Percentiles rank a stretch among this genome's conserved stretches.
phyloP scores from a whole-genome alignment of 1,140 invertebrate genomes.

The Aphelinus atriplicis region DNA sequence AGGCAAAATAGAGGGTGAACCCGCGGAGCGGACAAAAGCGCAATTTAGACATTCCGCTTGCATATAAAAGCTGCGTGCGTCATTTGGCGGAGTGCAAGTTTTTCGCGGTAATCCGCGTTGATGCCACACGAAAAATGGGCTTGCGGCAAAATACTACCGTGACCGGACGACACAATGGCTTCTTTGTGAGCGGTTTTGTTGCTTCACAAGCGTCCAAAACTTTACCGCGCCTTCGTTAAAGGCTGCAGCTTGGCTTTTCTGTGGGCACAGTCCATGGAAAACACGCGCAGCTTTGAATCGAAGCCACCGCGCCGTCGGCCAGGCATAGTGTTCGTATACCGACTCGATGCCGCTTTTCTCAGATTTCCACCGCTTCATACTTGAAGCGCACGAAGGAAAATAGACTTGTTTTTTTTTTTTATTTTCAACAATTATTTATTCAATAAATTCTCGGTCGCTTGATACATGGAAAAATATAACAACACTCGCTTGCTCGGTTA shows the following conservation, averaged over 20 bases:
- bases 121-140: slow-evolving; percentile 11
- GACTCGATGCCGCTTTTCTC: slow-evolving; percentile 3
- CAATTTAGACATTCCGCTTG: slow-evolving; percentile 4
- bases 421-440: too few relatives aligned
- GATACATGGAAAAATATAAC: too few relatives aligned
- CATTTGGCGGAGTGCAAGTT: slow-evolving; percentile 11
- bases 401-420: too few relatives aligned
- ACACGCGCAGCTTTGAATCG: slow-evolving; percentile 24
- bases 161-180: slow-evolving; percentile 16
- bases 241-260: slow-evolving; percentile 18
- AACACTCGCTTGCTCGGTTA: too few relatives aligned
- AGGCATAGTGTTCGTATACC: background rate
- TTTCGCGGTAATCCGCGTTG: slow-evolving; percentile 17
- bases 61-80: background rate
- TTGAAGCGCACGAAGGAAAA: too few relatives aligned
- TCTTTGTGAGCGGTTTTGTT: slow-evolving; percentile 28
- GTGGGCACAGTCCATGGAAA: slow-evolving; percentile 10
- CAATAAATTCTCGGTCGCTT: too few relatives aligned
- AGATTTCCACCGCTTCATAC: slow-evolving; percentile 2
- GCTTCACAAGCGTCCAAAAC: slow-evolving; percentile 22
- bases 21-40: background rate
- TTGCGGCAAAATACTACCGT: background rate
- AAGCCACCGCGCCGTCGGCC: background rate
- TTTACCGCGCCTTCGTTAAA: slow-evolving; percentile 28
- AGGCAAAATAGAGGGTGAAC: background rate